Conservation (phyloP, 1,140 invertebrate species). For the Plectus sambesii region DNA sequence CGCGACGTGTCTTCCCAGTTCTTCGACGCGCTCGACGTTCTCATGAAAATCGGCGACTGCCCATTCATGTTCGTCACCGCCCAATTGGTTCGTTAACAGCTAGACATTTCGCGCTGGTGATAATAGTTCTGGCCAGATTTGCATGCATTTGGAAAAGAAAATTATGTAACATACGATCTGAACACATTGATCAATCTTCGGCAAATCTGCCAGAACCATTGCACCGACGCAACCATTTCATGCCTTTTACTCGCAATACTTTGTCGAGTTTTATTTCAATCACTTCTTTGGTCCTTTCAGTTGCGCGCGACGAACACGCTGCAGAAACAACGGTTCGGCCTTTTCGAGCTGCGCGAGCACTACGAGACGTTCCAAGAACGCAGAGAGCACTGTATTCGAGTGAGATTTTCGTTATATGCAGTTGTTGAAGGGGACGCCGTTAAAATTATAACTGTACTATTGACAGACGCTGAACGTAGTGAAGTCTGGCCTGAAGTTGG, state of each 20-base stretch:
- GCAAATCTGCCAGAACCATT: not conserved
- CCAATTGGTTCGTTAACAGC: conserved; percentile 45
- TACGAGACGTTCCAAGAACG: conserved; percentile 83
- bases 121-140: no score
- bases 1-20: conserved; percentile 30
- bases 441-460: not conserved
- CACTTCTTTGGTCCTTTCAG: conserved; percentile 33
- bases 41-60: conserved; percentile 49
- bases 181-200: no score
- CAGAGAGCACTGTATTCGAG: conserved; percentile 76
- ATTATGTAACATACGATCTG: conserved; percentile 1
- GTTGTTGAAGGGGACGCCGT: not conserved
- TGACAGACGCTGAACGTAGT: conserved; percentile 61
- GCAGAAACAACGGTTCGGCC: conserved; percentile 70
- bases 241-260: conserved; percentile 1
- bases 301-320: conserved; percentile 53
- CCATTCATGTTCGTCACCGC: conserved; percentile 50
- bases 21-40: conserved; percentile 44
- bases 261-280: conserved; percentile 10
- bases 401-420: conserved; percentile 49
- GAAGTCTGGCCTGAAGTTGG: conserved; percentile 62
- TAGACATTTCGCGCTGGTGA: not conserved
- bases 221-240: not conserved
- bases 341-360: conserved; percentile 87
- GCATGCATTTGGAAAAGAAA: conserved; percentile 3